These are phyloP conservation scores for Cephus runcator DNA, from an alignment of 2,888 invertebrate species.

Conservation along the genomic window DNA sequence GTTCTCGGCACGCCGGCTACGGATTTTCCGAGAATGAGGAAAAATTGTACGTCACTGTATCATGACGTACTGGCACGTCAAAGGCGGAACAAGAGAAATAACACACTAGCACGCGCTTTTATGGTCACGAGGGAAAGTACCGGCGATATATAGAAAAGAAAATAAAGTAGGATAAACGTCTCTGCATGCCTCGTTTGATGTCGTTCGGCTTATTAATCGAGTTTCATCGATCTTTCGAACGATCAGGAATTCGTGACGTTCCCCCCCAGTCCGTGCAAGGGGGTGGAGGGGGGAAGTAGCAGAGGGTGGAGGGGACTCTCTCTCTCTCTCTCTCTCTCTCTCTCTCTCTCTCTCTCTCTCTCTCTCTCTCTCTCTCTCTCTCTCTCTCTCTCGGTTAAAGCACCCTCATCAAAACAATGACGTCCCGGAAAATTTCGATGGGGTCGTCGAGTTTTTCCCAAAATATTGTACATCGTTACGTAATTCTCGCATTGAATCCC, in stretches of 20 bases:
- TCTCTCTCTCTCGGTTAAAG: neutral
- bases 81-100: neutral
- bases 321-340: neutral
- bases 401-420: constrained; percentile 4
- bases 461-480: constrained; percentile 10
- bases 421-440: neutral
- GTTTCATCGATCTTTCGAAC: neutral
- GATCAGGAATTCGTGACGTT: neutral
- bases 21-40: neutral
- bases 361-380: neutral
- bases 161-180: neutral
- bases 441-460: neutral
- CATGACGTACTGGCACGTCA: neutral
- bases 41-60: neutral
- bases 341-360: neutral
- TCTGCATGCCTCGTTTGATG: neutral
- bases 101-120: neutral
- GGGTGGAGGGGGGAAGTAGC: too few relatives aligned
- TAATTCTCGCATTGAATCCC: constrained; percentile 2
- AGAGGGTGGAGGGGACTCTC: too few relatives aligned
- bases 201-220: neutral
- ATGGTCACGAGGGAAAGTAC: neutral
- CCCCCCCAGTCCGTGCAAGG: too few relatives aligned
- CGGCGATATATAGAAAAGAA: neutral
- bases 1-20: neutral